Conservation (phyloP, 1,140 invertebrate species). For the Lasaia peninsularis region DNA sequence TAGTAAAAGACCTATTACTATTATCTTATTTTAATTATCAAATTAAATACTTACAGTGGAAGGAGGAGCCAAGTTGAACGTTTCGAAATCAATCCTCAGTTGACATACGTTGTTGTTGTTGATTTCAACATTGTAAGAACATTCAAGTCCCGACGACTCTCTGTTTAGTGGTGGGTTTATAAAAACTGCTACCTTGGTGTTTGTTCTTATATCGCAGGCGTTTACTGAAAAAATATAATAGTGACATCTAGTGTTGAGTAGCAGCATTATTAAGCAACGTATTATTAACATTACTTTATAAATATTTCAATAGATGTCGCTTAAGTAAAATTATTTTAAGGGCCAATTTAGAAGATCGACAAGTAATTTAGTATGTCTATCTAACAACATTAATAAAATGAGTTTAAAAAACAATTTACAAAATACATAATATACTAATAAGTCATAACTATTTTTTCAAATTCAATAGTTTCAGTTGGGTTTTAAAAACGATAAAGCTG, state of each 20-base stretch:
- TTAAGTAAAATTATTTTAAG: not conserved
- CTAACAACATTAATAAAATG: no score
- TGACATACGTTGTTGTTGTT: slow-evolving; percentile 78
- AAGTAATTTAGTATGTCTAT: no score
- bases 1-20: no score
- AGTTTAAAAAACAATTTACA: no score
- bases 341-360: no score
- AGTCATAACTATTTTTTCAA: no score
- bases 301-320: no score
- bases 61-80: slow-evolving; percentile 84
- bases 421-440: no score
- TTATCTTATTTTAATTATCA: not conserved
- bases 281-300: no score
- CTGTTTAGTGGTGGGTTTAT: slow-evolving; percentile 64
- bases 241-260: slow-evolving; percentile 17
- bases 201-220: slow-evolving; percentile 68
- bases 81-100: slow-evolving; percentile 87
- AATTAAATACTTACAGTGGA: slow-evolving; percentile 53
- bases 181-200: slow-evolving; percentile 69
- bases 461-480: not conserved
- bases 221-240: slow-evolving; percentile 45
- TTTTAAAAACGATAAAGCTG: no score
- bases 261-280: not conserved
- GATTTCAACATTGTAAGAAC: slow-evolving; percentile 72
- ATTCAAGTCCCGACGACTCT: slow-evolving; percentile 66